Conservation (phyloP, 2,113 vertebrate species). For the Oreotrochilus melanogaster region DNA sequence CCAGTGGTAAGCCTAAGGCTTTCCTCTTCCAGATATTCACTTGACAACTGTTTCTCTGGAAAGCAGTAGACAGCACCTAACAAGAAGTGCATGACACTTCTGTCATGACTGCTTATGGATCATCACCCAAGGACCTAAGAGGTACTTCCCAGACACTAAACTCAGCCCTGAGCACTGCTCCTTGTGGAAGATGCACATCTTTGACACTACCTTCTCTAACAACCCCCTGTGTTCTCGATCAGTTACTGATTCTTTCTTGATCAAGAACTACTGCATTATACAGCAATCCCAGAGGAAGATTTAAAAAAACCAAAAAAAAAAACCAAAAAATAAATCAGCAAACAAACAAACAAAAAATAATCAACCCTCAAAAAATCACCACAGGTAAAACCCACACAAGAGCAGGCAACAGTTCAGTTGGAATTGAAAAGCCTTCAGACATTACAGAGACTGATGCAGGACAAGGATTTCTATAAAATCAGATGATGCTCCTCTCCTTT, state of each 20-base stretch:
- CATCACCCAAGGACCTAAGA: background rate
- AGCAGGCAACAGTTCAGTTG: background rate
- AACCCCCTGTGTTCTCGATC: background rate
- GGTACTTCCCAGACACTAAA: background rate
- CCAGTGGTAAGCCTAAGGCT: fast-evolving
- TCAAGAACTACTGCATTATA: background rate
- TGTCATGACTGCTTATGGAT: background rate
- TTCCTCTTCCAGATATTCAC: background rate
- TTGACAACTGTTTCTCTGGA: background rate
- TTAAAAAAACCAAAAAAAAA: background rate
- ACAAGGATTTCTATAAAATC: background rate
- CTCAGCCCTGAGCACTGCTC: background rate
- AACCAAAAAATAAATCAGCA: fast-evolving
- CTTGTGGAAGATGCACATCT: background rate
- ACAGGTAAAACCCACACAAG: too few relatives aligned
- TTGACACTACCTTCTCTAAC: background rate
- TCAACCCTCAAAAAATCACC: too few relatives aligned
- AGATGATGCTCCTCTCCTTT: too few relatives aligned
- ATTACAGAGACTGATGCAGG: background rate
- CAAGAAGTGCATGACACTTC: background rate
- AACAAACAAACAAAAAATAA: background rate
- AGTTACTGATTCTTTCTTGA: too few relatives aligned
- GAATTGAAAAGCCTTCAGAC: background rate
- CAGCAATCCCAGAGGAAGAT: background rate
- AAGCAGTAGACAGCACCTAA: background rate